Percentiles rank a stretch among this genome's conserved stretches.
phyloP scores from a whole-genome alignment of 2,888 invertebrate species.

The Peribatodes rhomboidaria region DNA sequence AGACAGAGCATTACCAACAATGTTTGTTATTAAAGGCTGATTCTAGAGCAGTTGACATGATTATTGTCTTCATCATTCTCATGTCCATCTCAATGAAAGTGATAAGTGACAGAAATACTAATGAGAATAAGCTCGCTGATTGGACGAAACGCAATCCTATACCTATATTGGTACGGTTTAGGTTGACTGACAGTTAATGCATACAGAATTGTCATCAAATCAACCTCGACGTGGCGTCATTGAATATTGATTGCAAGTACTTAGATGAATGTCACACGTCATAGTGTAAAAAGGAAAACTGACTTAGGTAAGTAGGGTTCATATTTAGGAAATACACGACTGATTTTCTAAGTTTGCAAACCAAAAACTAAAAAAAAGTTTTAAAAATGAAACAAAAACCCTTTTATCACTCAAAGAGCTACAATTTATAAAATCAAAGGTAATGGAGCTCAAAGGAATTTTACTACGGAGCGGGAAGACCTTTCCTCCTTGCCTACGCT shows the following conservation, averaged over 20 bases:
- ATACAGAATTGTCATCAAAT: neutral
- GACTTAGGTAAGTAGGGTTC: no score
- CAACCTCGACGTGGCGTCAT: neutral
- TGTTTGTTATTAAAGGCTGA: no score
- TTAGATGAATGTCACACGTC: no score
- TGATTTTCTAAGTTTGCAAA: no score
- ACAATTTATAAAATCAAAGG: neutral
- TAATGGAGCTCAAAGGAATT: neutral
- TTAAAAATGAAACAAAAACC: neutral
- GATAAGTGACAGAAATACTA: neutral
- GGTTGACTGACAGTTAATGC: neutral
- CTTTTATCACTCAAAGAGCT: neutral
- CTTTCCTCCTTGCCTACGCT: constrained; percentile 52
- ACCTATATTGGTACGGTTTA: neutral
- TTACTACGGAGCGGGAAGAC: constrained; percentile 20
- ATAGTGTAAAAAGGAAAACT: no score
- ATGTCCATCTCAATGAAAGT: neutral
- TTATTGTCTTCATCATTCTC: neutral
- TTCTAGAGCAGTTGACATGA: neutral
- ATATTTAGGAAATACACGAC: no score
- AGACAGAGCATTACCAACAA: no score
- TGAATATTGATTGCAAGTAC: no score
- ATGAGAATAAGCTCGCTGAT: neutral
- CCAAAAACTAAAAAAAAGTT: no score
- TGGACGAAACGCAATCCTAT: neutral